Evolutionary conservation across 2,797 vertebrate species (phyloP).

Genomic region (Enteromius paludinosus): DNA sequence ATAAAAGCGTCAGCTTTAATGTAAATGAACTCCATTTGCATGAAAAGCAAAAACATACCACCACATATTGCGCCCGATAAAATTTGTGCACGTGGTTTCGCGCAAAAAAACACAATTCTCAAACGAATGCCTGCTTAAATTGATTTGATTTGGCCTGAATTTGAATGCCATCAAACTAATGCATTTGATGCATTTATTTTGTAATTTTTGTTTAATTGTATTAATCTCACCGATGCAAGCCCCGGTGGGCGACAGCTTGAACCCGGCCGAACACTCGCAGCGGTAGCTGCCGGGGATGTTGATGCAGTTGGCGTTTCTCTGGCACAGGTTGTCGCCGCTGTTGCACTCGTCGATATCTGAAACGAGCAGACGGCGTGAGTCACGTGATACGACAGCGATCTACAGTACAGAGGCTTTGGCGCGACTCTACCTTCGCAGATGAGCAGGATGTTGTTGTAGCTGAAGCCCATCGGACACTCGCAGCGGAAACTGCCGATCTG

Average conservation of each 20-base stretch:
- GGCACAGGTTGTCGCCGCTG: conserved; percentile 88
- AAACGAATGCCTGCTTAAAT: neutral
- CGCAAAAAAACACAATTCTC: neutral
- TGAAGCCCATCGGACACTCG: conserved; percentile 91
- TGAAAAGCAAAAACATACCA: neutral
- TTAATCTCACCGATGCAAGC: conserved; percentile 90
- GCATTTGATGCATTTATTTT: no score
- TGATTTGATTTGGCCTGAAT: neutral
- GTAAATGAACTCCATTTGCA: neutral
- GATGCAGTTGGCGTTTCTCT: conserved; percentile 89
- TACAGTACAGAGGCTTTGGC: neutral
- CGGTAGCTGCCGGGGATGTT: conserved; percentile 93
- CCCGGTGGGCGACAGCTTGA: conserved; percentile 88
- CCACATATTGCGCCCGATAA: neutral
- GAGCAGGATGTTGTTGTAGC: conserved; percentile 90
- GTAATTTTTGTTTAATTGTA: no score
- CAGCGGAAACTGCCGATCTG: conserved; percentile 94
- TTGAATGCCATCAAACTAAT: neutral
- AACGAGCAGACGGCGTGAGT: conserved; percentile 9
- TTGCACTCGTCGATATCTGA: conserved; percentile 94
- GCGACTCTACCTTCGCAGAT: conserved; percentile 87
- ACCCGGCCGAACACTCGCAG: conserved; percentile 88
- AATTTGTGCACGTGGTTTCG: neutral
- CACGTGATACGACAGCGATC: neutral
- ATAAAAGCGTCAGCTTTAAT: no score